Conservation (phyloP, 1,140 invertebrate genomes). For the Pachypsylla venusta region DNA sequence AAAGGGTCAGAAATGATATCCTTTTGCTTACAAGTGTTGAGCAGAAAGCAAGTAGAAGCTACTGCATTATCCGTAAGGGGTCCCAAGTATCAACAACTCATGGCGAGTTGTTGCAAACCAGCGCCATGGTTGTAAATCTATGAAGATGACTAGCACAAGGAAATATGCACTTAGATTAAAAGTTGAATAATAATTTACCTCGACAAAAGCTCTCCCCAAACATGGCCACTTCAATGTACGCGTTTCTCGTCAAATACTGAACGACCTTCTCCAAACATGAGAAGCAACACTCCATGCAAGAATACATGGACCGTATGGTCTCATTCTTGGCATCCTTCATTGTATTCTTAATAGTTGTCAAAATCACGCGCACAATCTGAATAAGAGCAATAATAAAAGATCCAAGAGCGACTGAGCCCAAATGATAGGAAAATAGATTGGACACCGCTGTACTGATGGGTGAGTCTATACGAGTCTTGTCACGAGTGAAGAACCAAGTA, state of each 20-base stretch:
- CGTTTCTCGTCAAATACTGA: slow-evolving; percentile 55
- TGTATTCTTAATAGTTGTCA: slow-evolving; percentile 29
- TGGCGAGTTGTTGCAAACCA: too few species aligned
- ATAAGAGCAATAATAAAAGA: slow-evolving; percentile 56
- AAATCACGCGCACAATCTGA: slow-evolving; percentile 43
- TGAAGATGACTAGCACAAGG: too few species aligned
- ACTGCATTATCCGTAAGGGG: too few species aligned
- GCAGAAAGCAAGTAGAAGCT: too few species aligned
- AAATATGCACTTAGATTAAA: too few species aligned
- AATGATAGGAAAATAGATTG: slow-evolving; percentile 48
- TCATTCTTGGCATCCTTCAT: slow-evolving; percentile 33
- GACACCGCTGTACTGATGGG: slow-evolving; percentile 40
- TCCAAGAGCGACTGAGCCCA: slow-evolving; percentile 62
- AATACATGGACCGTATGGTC: slow-evolving; percentile 30
- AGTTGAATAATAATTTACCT: background rate
- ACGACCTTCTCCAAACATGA: slow-evolving; percentile 57
- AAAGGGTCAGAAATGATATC: too few species aligned
- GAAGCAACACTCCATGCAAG: slow-evolving; percentile 56
- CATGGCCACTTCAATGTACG: slow-evolving; percentile 61
- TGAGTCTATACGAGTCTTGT: slow-evolving; percentile 42
- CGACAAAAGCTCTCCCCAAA: slow-evolving; percentile 21
- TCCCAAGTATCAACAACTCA: too few species aligned
- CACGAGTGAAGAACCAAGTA: slow-evolving; percentile 61
- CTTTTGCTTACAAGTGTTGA: too few species aligned
- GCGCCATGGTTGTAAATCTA: too few species aligned